phyloP scores from a whole-genome alignment of 2,113 vertebrate genomes.

The Chascanopsetta lugubris region DNA sequence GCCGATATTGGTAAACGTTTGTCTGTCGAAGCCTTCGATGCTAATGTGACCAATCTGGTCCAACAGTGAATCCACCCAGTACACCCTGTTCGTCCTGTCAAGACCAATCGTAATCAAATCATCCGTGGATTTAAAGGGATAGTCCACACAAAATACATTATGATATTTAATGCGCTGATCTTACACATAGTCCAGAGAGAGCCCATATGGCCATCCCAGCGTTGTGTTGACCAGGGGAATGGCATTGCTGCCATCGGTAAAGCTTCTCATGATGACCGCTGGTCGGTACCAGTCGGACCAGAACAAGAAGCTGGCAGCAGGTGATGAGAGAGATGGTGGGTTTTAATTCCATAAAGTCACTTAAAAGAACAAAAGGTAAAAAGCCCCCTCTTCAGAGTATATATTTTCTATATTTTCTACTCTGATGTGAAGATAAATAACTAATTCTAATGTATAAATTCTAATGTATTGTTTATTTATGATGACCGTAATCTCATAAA shows the following conservation, averaged over 20 bases:
- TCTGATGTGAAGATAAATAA: no score
- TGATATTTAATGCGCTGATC: slow-evolving; percentile 7
- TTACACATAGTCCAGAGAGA: slow-evolving; percentile 74
- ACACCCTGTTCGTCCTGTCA: slow-evolving; percentile 68
- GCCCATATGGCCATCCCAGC: slow-evolving; percentile 73
- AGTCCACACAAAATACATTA: background rate
- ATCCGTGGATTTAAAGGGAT: background rate
- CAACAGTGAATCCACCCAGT: slow-evolving; percentile 76
- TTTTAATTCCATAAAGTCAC: background rate
- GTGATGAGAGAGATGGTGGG: background rate
- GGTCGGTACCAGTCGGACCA: slow-evolving; percentile 79
- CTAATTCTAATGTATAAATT: no score
- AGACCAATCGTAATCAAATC: slow-evolving; percentile 6
- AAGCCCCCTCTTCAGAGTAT: background rate
- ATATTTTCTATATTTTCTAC: no score
- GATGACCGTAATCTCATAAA: no score
- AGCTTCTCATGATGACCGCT: slow-evolving; percentile 72
- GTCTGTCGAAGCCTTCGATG: slow-evolving; percentile 66
- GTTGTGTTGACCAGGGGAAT: slow-evolving; percentile 77
- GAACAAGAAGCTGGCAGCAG: slow-evolving; percentile 70
- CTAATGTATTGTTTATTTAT: no score
- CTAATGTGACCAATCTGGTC: slow-evolving; percentile 66
- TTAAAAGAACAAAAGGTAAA: no score
- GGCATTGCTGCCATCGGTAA: slow-evolving; percentile 73
- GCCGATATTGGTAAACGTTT: slow-evolving; percentile 70